These are phyloP conservation scores for Bombus sibiricus DNA, from an alignment of 1,140 invertebrate genomes.

Conservation along the genomic window DNA sequence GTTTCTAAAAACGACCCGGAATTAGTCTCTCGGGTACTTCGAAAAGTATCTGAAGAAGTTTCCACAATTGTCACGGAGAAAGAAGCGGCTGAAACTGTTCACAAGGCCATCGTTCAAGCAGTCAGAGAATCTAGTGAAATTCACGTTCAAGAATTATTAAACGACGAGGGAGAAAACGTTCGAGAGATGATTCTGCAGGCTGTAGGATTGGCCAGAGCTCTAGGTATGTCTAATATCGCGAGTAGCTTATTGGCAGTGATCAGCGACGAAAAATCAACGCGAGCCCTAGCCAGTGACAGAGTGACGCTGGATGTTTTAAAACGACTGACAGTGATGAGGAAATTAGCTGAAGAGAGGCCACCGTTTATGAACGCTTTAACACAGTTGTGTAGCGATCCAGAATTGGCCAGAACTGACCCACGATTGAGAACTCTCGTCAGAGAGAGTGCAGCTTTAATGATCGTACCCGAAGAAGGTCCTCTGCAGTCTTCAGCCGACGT, in stretches of 20 bases:
- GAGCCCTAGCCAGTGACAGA: slow-evolving; percentile 84
- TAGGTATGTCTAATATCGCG: slow-evolving; percentile 87
- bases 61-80: slow-evolving; percentile 84
- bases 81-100: slow-evolving; percentile 85
- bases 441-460: slow-evolving; percentile 88
- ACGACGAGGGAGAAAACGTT: slow-evolving; percentile 82
- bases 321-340: slow-evolving; percentile 88
- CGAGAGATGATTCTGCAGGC: slow-evolving; percentile 86
- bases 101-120: slow-evolving; percentile 85
- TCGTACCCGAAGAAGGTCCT: slow-evolving; percentile 85
- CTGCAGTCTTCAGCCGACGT: slow-evolving; percentile 87
- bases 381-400: slow-evolving; percentile 86
- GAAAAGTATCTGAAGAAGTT: slow-evolving; percentile 84
- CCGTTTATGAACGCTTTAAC: slow-evolving; percentile 84
- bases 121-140: slow-evolving; percentile 85
- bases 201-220: slow-evolving; percentile 87
- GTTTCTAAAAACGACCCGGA: slow-evolving; percentile 84
- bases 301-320: slow-evolving; percentile 87
- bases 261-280: slow-evolving; percentile 84
- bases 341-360: slow-evolving; percentile 87
- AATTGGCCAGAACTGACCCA: slow-evolving; percentile 86
- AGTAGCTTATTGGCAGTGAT: slow-evolving; percentile 84
- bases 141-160: slow-evolving; percentile 83
- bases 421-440: slow-evolving; percentile 87
- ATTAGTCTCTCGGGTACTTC: slow-evolving; percentile 83